Base-by-base conservation (phyloP, 1,140 invertebrate species). In the Calliopsis andreniformis region DNA sequence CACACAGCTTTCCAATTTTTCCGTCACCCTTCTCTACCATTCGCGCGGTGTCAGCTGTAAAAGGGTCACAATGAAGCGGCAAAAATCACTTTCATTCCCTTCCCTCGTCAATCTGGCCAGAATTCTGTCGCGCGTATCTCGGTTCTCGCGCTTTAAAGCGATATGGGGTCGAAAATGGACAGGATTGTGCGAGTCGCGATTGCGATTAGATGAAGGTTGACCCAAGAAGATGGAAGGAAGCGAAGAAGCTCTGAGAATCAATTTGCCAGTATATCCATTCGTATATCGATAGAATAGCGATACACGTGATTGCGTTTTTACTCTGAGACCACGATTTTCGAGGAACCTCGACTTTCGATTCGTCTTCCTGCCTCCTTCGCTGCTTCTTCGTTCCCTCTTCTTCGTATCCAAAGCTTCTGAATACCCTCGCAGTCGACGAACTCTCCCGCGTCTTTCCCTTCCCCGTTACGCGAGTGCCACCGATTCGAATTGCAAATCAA, bases 401-500 rank as follows among this genome's bases (percentile, higher is more conserved):
- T 42, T 53, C 16, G 32, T 28, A 51, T 14, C 23, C 16, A n/a
- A 25, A 30, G 25, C 62, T 20, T 32, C 16, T 72, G 43, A 51
- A 55, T 42, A 55, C 28, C 53, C 66, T 43, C 59, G 69, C 69
- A 32, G 53, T 49, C 35, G 35, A 10, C 35, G 35, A 5, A 39
- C 35, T 5, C 35, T 62, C n/a, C 42, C 76, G 58, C 59, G 47
- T 70, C 49, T 66, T 70, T 30, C 20, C 30, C 49, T 56, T 59
- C 43, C 12, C 18, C 56, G 79, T 45, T 55, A 20, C 56, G 55
- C 53, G 69, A 79, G 80, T 53, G 72, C 66, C 51, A 76, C 51
- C 39, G 72, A 80, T 82, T 84, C 80, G 82, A 84, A 84, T 84
- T 84, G 82, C 82, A 84, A 84, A 84, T 84, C 82, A 70, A 83